Evolutionary conservation across 92 coral and sea anemone species (phyloP).

Genomic region (Ricordea florida): DNA sequence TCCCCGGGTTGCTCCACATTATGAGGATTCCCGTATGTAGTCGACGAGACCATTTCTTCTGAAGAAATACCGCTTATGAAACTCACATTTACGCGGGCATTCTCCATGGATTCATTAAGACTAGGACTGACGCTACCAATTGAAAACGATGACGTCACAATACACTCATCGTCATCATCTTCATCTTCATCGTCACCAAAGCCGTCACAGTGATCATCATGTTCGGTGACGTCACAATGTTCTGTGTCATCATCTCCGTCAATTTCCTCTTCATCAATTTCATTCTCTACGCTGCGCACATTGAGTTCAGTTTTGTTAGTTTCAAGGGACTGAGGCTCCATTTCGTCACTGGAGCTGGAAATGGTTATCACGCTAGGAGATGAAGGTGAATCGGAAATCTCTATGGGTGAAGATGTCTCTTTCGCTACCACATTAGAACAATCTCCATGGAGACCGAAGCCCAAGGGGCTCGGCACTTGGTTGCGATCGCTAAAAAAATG

Average conservation of each 20-base stretch:
- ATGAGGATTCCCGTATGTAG: slow-evolving; percentile 52
- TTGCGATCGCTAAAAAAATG: slow-evolving; percentile 66
- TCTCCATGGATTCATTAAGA: slow-evolving; percentile 55
- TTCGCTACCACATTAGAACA: slow-evolving; percentile 42
- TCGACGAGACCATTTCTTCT: slow-evolving; percentile 76
- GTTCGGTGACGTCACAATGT: slow-evolving; percentile 34
- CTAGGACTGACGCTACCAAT: slow-evolving; percentile 79
- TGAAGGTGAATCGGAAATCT: slow-evolving; percentile 94
- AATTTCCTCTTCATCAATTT: slow-evolving; percentile 20
- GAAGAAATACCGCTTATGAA: slow-evolving; percentile 32
- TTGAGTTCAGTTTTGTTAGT: slow-evolving; percentile 57
- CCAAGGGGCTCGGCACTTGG: slow-evolving; percentile 64
- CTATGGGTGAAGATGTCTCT: slow-evolving; percentile 92
- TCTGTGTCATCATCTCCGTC: slow-evolving; percentile 51
- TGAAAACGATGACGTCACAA: slow-evolving; percentile 90
- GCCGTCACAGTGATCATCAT: slow-evolving; percentile 66
- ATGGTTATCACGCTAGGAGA: slow-evolving; percentile 94
- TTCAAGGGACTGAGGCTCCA: slow-evolving; percentile 82
- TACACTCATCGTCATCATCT: slow-evolving; percentile 82
- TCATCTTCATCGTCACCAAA: slow-evolving; percentile 86
- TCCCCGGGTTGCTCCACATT: slow-evolving; percentile 23
- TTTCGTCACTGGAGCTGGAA: slow-evolving; percentile 97
- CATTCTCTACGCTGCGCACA: slow-evolving; percentile 46
- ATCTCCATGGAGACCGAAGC: slow-evolving; percentile 43
- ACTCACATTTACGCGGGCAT: slow-evolving; percentile 12